A percentile compares a stretch with the other conserved stretches of the same genome.
These are phyloP conservation scores for Chalcis sispes DNA, from an alignment of 2,888 invertebrate genomes.

Conservation along the genomic window DNA sequence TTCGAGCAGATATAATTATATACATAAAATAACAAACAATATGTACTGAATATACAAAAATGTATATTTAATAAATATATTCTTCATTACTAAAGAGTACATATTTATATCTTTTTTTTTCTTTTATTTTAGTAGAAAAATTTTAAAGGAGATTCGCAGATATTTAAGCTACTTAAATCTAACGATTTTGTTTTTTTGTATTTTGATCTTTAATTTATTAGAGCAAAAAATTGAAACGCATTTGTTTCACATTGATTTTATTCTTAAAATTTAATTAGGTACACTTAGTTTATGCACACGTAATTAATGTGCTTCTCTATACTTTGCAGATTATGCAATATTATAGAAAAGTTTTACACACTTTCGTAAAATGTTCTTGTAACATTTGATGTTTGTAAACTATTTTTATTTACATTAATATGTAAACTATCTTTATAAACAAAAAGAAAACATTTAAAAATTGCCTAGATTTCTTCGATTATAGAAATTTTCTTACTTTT, in stretches of 20 bases:
- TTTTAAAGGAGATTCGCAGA: neutral
- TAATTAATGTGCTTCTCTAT: conserved; percentile 16
- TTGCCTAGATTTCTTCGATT: no score
- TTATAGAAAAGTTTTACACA: no score
- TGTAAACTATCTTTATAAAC: no score
- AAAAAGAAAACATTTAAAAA: no score
- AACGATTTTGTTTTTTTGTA: neutral
- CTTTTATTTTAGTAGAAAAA: neutral
- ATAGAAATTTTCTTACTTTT: no score
- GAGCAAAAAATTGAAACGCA: no score
- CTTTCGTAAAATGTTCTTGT: no score
- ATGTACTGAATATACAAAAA: conserved; percentile 2
- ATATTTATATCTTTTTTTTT: neutral
- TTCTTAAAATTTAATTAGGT: conserved; percentile 46
- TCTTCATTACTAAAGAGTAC: no score
- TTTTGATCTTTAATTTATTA: conserved; percentile 1
- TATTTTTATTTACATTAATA: no score
- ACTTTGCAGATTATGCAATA: neutral
- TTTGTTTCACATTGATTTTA: no score
- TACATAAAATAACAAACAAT: conserved; percentile 28
- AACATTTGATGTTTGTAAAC: no score
- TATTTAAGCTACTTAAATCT: neutral
- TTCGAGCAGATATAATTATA: conserved; percentile 11
- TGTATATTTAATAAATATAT: neutral
- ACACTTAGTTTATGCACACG: conserved; percentile 33